Conservation (phyloP, 2,888 invertebrate species). For the Heteromyza rotundicornis region DNA sequence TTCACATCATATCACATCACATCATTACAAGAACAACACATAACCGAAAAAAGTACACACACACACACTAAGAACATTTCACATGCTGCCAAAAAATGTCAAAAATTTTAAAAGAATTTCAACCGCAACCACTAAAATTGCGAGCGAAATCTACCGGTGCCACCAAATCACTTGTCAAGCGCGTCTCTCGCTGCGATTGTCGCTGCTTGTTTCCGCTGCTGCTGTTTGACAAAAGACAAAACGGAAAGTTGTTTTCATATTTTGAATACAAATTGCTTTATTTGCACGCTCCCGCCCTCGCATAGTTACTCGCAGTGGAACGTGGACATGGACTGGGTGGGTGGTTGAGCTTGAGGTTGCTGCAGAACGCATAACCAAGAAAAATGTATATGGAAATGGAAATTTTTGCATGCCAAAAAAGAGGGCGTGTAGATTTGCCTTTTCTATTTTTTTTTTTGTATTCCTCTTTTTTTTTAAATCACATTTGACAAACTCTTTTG, state of each 20-base stretch:
- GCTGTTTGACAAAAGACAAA: slow-evolving; percentile 32
- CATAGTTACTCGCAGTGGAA: not conserved
- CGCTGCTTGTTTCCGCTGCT: slow-evolving; percentile 11
- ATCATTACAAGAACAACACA: not conserved
- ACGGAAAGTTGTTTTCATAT: slow-evolving; percentile 53
- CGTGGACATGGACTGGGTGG: not conserved
- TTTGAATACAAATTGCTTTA: slow-evolving; percentile 63
- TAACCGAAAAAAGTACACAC: too few species aligned
- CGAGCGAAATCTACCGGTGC: slow-evolving; percentile 30
- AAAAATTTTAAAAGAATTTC: slow-evolving; percentile 32
- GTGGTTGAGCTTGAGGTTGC: not conserved
- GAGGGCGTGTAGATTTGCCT: slow-evolving; percentile 3
- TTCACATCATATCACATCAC: not conserved
- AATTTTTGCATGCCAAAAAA: slow-evolving; percentile 3
- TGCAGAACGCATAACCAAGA: slow-evolving; percentile 9
- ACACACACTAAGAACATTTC: slow-evolving; percentile 20
- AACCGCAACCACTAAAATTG: slow-evolving; percentile 37
- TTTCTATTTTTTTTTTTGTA: too few species aligned
- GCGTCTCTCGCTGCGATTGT: not conserved
- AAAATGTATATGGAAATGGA: not conserved
- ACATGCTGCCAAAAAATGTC: slow-evolving; percentile 29
- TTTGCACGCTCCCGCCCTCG: slow-evolving; percentile 35
- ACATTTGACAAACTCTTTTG: slow-evolving; percentile 3
- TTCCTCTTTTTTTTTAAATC: not conserved
- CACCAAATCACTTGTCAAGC: slow-evolving; percentile 16